Evolutionary conservation across 2,888 invertebrate species (phyloP), one percentile per base, ranked within the genome.

Genomic region (Drosophila anomelani): DNA sequence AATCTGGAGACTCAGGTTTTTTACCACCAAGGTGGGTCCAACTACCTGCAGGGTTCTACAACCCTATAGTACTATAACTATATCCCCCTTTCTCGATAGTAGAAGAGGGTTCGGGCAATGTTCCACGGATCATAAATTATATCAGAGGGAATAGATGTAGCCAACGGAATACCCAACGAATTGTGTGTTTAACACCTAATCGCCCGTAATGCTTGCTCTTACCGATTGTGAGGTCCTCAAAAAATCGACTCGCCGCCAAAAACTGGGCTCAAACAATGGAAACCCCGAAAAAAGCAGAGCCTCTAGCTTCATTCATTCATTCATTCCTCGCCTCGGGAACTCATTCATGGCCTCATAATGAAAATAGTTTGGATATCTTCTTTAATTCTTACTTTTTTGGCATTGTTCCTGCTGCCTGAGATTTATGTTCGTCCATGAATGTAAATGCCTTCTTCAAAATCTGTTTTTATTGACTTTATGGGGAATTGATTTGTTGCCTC

Each of bases 361-460:
- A 85, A 88, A 85, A 76, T 78, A 88, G 51, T 34, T 85, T 80
- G 60, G 75, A 53, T 75, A 41, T 68, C 68, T 75, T 32, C 61
- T 55, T 63, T 36, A 51, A 46, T 56, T 81, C 76, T 51, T 57
- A 54, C 64, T 61, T 64, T 63, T 71, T 71, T 59, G 60, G 56
- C 75, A 69, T 85, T 84, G 79, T 77, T 54, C 60, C 43, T 34
- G 15, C 10, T 4, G 36, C 8, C 34, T 8, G 47, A 87, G 88
- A 87, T 87, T 87, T 87, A 87, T 87, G 86, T 85, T 57, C 77
- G 85, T 78, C 57, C 75, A 75, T 88, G 83, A 85, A 89, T 89
- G 80, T 87, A 81, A 87, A 86, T 86, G 87, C 79, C 80, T 80
- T 79, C 75, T 66, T 83, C 71, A 86, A 88, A 54, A 82, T 86